phyloP scores from a whole-genome alignment of 2,797 vertebrate genomes.

The Cossypha niveicapilla region DNA sequence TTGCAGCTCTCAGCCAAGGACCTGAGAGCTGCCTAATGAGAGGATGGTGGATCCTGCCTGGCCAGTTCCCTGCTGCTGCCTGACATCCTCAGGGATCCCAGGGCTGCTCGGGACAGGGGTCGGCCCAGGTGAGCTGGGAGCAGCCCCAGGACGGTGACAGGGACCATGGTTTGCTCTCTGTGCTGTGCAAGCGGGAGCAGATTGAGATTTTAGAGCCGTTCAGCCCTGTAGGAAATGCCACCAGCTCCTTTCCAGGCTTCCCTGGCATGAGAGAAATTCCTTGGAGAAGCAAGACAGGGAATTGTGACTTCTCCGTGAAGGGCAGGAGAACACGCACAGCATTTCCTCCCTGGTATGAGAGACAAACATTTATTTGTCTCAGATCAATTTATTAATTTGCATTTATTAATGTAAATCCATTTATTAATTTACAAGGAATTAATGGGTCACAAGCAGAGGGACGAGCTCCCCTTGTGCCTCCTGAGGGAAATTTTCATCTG shows the following conservation, averaged over 20 bases:
- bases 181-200: neutral
- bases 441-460: neutral
- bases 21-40: conserved; percentile 28
- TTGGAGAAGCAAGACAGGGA: accelerated
- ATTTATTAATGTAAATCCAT: too few relatives aligned
- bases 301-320: neutral
- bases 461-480: accelerated
- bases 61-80: neutral
- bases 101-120: neutral
- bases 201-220: accelerated
- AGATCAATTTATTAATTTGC: neutral
- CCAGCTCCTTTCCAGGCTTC: neutral
- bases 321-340: neutral
- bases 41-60: neutral
- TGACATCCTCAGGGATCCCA: neutral
- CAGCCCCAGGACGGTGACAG: accelerated
- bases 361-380: too few relatives aligned
- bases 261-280: neutral
- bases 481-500: neutral
- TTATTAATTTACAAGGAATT: neutral
- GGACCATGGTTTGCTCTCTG: neutral
- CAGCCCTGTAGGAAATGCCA: neutral
- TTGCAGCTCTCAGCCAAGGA: neutral
- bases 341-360: neutral
- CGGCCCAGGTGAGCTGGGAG: neutral